phyloP scores from a whole-genome alignment of 23 tunicate genomes.

The Ciona savignyi region DNA sequence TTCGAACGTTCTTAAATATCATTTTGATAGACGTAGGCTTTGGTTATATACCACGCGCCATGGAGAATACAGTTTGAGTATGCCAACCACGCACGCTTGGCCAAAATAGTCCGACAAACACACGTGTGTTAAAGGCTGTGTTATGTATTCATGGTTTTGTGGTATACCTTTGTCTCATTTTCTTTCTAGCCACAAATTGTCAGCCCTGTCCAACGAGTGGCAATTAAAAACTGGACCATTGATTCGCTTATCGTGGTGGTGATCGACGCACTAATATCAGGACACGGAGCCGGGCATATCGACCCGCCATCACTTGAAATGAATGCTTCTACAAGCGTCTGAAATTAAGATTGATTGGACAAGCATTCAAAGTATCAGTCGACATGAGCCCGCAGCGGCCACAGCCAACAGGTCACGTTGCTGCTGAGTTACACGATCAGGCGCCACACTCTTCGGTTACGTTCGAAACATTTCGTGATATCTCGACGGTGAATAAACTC shows the following conservation, averaged over 20 bases:
- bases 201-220: no score
- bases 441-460: neutral
- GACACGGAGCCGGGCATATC: neutral
- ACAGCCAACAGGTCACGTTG: neutral
- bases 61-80: no score
- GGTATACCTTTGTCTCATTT: no score
- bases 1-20: neutral
- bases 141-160: no score
- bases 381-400: slow-evolving; percentile 3
- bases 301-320: slow-evolving; percentile 1
- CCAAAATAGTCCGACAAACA: no score
- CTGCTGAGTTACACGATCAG: neutral
- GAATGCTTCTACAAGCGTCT: neutral
- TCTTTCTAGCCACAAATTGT: no score
- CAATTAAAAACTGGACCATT: neutral
- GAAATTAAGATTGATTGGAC: slow-evolving; percentile 1
- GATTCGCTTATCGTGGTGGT: neutral
- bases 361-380: neutral
- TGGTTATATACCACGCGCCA: no score
- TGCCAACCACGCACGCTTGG: no score
- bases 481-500: neutral
- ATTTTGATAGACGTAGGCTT: neutral
- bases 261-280: neutral
- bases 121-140: no score
- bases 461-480: neutral